Conservation (phyloP, 2,888 invertebrate species). For the Drosophila meridionalis region DNA sequence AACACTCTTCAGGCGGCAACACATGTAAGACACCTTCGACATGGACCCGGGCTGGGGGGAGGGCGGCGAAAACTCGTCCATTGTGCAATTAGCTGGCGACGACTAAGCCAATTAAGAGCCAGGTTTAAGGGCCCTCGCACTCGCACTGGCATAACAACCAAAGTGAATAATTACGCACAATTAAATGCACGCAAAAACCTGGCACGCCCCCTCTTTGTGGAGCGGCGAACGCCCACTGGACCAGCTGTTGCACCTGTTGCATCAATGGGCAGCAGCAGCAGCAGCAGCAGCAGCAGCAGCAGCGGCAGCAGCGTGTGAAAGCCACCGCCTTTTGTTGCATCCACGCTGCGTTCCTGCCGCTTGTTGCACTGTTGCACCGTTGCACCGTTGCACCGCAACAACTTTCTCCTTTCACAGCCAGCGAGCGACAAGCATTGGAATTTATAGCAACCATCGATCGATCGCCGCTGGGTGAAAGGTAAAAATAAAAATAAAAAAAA, state of each 20-base stretch:
- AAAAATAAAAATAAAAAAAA: slow-evolving; percentile 37
- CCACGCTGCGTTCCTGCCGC: slow-evolving; percentile 45
- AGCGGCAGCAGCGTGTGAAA: slow-evolving; percentile 47
- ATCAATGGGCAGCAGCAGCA: slow-evolving; percentile 15
- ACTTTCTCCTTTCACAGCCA: slow-evolving; percentile 69
- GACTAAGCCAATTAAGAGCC: slow-evolving; percentile 55
- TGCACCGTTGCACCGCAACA: slow-evolving; percentile 17
- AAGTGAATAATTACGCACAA: slow-evolving; percentile 77
- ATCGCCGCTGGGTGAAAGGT: slow-evolving; percentile 47
- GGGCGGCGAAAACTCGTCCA: neutral
- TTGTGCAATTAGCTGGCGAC: slow-evolving; percentile 57
- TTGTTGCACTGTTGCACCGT: slow-evolving; percentile 20
- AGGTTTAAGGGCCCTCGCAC: slow-evolving; percentile 29
- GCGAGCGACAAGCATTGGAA: slow-evolving; percentile 39
- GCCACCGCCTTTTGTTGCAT: slow-evolving; percentile 49
- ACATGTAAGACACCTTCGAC: slow-evolving; percentile 58
- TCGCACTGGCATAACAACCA: slow-evolving; percentile 47
- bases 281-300: slow-evolving; percentile 13
- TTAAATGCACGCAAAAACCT: slow-evolving; percentile 67
- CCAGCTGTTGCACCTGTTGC: slow-evolving; percentile 49
- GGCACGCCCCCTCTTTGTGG: slow-evolving; percentile 6
- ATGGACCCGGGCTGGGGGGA: neutral
- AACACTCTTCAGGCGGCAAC: slow-evolving; percentile 48
- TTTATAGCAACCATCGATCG: slow-evolving; percentile 50
- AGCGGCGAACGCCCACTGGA: slow-evolving; percentile 18